A percentile compares a stretch with the other conserved stretches of the same genome.
These are phyloP conservation scores for Unio delphinus DNA, from an alignment of 2,888 invertebrate species.

Conservation along the genomic window DNA sequence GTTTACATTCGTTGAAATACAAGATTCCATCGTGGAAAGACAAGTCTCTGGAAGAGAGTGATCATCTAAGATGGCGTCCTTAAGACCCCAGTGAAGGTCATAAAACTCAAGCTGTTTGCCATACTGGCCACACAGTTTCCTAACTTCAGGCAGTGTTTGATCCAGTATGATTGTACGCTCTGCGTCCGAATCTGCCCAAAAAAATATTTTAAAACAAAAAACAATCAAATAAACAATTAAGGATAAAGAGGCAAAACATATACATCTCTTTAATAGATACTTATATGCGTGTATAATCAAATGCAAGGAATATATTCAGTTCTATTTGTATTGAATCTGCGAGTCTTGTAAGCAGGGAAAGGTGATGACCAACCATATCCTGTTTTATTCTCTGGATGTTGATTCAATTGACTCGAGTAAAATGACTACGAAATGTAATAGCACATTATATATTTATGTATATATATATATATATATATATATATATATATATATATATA, in stretches of 20 bases:
- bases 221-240: neutral
- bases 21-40: slow-evolving; percentile 23
- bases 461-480: too few relatives aligned
- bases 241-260: neutral
- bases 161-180: slow-evolving; percentile 85
- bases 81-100: slow-evolving; percentile 65
- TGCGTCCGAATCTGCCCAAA: slow-evolving; percentile 78
- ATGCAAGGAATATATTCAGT: too few relatives aligned
- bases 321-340: too few relatives aligned
- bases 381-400: neutral
- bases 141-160: slow-evolving; percentile 78
- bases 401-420: neutral
- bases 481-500: too few relatives aligned
- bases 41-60: slow-evolving; percentile 49
- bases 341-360: too few relatives aligned
- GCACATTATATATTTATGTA: too few relatives aligned
- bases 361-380: too few relatives aligned
- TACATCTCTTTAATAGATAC: too few relatives aligned
- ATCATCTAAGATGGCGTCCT: slow-evolving; percentile 53
- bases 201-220: too few relatives aligned
- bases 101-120: slow-evolving; percentile 67
- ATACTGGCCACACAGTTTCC: slow-evolving; percentile 61
- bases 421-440: neutral
- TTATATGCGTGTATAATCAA: too few relatives aligned
- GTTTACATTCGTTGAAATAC: slow-evolving; percentile 19